phyloP scores from a whole-genome alignment of 2,113 vertebrate genomes.

The Sitta europaea region DNA sequence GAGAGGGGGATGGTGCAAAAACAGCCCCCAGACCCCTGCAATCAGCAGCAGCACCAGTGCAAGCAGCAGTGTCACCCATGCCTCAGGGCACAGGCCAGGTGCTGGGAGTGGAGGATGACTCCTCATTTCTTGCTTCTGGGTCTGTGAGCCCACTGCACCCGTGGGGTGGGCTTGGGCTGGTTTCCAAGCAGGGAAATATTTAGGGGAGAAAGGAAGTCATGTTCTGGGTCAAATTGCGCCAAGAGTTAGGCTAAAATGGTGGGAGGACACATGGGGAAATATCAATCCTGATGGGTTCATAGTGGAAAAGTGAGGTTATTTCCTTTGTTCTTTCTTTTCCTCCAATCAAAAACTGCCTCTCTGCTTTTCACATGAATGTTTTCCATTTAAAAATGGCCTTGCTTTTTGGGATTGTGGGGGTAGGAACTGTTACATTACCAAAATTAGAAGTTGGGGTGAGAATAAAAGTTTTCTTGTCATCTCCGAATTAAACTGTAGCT shows the following conservation, averaged over 20 bases:
- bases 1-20: background rate
- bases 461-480: background rate
- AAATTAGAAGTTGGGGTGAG: background rate
- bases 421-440: background rate
- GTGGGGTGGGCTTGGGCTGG: background rate
- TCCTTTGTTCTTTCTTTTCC: background rate
- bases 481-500: background rate
- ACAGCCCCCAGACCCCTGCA: background rate
- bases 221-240: background rate
- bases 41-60: background rate
- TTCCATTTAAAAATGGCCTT: background rate
- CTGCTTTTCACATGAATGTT: background rate
- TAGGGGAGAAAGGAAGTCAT: background rate
- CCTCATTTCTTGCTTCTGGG: background rate
- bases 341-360: background rate
- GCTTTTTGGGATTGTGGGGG: background rate
- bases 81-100: rapidly evolving
- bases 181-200: background rate
- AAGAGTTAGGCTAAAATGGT: background rate
- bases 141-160: background rate
- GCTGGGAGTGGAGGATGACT: background rate
- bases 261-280: background rate
- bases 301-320: background rate
- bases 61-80: background rate
- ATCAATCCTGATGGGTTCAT: background rate